Percentiles rank a stretch among this genome's conserved stretches.
phyloP scores from a whole-genome alignment of 1,140 invertebrate genomes.

The Magallana ariakensis region DNA sequence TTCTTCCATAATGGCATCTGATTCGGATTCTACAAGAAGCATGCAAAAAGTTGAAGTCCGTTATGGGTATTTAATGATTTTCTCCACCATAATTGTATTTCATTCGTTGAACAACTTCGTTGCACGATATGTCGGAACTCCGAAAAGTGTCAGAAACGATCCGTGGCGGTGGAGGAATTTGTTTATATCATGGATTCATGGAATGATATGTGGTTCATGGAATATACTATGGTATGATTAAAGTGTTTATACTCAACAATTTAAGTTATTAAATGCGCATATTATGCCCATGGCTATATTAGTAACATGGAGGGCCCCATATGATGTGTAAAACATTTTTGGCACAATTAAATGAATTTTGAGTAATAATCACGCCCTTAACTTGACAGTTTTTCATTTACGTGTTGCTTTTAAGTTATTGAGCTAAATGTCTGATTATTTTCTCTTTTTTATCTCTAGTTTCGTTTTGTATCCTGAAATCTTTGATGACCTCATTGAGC shows the following conservation, averaged over 20 bases:
- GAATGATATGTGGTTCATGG: slow-evolving; percentile 65
- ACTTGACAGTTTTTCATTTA: neutral
- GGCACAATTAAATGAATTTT: slow-evolving; percentile 16
- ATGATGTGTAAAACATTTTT: neutral
- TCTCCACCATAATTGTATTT: slow-evolving; percentile 61
- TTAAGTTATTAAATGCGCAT: neutral
- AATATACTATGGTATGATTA: slow-evolving; percentile 62
- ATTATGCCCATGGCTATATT: slow-evolving; percentile 1
- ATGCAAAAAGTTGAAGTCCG: neutral
- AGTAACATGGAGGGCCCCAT: neutral
- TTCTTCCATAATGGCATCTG: slow-evolving; percentile 24
- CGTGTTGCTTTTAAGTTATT: neutral
- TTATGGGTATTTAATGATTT: slow-evolving; percentile 53
- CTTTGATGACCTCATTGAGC: slow-evolving; percentile 62
- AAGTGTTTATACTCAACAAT: neutral
- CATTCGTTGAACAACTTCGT: slow-evolving; percentile 62
- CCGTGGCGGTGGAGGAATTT: slow-evolving; percentile 73
- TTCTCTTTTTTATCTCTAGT: slow-evolving; percentile 60
- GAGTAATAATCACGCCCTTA: neutral
- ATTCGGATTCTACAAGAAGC: neutral
- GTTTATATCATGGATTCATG: slow-evolving; percentile 70
- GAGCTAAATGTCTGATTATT: neutral
- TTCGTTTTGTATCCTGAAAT: slow-evolving; percentile 66
- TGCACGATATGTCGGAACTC: slow-evolving; percentile 51
- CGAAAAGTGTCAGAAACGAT: slow-evolving; percentile 59